Evolutionary conservation across 2,888 invertebrate genomes (phyloP).

Genomic region (Heteromyza rotundicornis): DNA sequence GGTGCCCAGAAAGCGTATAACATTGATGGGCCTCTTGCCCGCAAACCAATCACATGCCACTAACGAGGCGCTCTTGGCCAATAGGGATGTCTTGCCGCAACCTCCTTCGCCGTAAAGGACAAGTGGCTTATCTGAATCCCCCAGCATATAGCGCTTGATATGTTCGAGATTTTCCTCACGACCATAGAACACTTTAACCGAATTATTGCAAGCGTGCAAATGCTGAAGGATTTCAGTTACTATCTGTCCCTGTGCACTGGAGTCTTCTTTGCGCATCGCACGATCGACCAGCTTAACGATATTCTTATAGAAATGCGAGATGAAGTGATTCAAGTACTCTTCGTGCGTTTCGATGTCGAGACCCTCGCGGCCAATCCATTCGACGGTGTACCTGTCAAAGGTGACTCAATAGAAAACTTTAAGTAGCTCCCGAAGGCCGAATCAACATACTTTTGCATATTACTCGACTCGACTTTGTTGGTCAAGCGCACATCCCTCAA

Average conservation of each 20-base stretch:
- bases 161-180: slow-evolving; percentile 83
- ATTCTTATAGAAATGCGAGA: slow-evolving; percentile 91
- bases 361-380: slow-evolving; percentile 97
- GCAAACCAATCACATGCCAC: slow-evolving; percentile 77
- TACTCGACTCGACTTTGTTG: slow-evolving; percentile 85
- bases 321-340: slow-evolving; percentile 93
- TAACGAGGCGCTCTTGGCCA: slow-evolving; percentile 89
- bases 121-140: slow-evolving; percentile 84
- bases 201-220: slow-evolving; percentile 93
- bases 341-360: slow-evolving; percentile 90
- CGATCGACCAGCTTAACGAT: slow-evolving; percentile 89
- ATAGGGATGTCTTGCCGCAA: slow-evolving; percentile 95
- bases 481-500: slow-evolving; percentile 89
- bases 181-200: slow-evolving; percentile 92
- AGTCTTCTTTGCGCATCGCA: slow-evolving; percentile 95
- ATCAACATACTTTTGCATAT: slow-evolving; percentile 80
- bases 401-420: too few relatives aligned
- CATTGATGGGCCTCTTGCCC: slow-evolving; percentile 80
- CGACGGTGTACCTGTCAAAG: slow-evolving; percentile 82
- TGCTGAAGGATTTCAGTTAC: slow-evolving; percentile 94
- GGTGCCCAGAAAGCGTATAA: slow-evolving; percentile 92
- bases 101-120: slow-evolving; percentile 95
- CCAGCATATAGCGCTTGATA: slow-evolving; percentile 83
- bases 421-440: not conserved
- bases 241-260: slow-evolving; percentile 90